Evolutionary conservation across 1,140 invertebrate species (phyloP).

Genomic region (Caenorhabditis brenneri): DNA sequence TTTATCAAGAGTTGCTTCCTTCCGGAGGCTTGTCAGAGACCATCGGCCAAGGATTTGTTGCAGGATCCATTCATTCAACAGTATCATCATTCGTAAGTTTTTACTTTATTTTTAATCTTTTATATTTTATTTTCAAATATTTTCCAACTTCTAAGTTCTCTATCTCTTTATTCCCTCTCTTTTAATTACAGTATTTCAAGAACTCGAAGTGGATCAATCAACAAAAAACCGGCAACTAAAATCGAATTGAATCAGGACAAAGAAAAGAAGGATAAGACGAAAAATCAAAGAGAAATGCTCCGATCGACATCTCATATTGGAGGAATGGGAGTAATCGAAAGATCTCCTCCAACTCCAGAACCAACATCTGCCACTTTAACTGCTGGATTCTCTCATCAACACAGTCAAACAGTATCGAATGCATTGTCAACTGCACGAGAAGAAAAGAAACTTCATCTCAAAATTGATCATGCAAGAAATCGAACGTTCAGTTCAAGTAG

Average conservation of each 20-base stretch:
- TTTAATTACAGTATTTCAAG: constrained; percentile 51
- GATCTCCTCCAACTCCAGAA: constrained; percentile 26
- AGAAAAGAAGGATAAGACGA: neutral
- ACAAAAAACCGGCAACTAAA: constrained; percentile 52
- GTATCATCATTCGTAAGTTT: constrained; percentile 73
- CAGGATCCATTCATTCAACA: constrained; percentile 84
- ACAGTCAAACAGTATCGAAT: constrained; percentile 38
- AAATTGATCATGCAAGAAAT: constrained; percentile 56
- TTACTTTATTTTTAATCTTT: neutral
- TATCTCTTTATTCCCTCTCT: constrained; percentile 2
- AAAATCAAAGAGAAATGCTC: constrained; percentile 64
- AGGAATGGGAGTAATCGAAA: constrained; percentile 62
- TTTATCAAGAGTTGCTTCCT: constrained; percentile 92
- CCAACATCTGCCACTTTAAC: constrained; percentile 25
- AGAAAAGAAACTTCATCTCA: constrained; percentile 56
- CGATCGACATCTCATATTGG: constrained; percentile 68
- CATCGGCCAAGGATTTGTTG: constrained; percentile 84
- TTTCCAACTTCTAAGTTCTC: neutral
- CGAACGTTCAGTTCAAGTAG: constrained; percentile 61
- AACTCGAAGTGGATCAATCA: constrained; percentile 52
- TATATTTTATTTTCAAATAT: neutral
- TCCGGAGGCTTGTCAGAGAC: constrained; percentile 84
- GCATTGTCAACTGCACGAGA: constrained; percentile 42
- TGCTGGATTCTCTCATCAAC: constrained; percentile 11
- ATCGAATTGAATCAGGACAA: constrained; percentile 44